These are phyloP conservation scores for Vimba vimba DNA, from an alignment of 2,113 vertebrate species.

Conservation along the genomic window DNA sequence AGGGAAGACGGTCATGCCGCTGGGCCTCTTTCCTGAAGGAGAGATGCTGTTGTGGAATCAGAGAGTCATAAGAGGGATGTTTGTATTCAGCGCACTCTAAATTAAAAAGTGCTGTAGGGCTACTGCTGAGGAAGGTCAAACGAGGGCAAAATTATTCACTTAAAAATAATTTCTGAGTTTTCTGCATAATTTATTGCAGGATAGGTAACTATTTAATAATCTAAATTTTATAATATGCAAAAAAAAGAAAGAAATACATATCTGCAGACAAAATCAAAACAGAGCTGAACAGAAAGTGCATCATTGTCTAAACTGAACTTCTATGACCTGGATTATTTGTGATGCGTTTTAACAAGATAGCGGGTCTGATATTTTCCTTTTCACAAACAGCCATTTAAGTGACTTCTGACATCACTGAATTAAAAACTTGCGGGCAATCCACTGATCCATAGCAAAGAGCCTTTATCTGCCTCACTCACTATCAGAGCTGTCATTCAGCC, in stretches of 20 bases:
- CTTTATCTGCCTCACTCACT: conserved; percentile 48
- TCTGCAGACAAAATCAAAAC: not conserved
- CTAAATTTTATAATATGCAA: not conserved
- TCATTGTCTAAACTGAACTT: not conserved
- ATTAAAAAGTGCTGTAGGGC: conserved; percentile 29
- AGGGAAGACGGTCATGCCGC: conserved; percentile 8
- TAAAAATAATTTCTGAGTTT: not conserved
- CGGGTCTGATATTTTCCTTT: conserved; percentile 2
- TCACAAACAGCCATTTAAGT: conserved; percentile 9
- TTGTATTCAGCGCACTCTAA: not conserved
- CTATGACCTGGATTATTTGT: conserved; percentile 3
- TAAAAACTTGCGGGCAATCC: conserved; percentile 39
- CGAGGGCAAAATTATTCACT: not conserved
- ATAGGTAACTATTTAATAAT: not conserved
- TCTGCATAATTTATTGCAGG: not conserved
- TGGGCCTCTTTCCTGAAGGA: conserved; percentile 28
- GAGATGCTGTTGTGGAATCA: conserved; percentile 7
- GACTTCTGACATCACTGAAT: conserved; percentile 28
- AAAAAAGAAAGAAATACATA: not conserved
- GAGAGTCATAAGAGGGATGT: conserved; percentile 25
- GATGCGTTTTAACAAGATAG: not conserved
- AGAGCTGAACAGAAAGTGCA: not conserved
- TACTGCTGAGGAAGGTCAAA: not conserved
- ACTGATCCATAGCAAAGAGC: conserved; percentile 47
- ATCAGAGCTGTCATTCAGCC: conserved; percentile 54